These are phyloP conservation scores for Griposia aprilina DNA, from an alignment of 2,888 invertebrate species.

Conservation along the genomic window DNA sequence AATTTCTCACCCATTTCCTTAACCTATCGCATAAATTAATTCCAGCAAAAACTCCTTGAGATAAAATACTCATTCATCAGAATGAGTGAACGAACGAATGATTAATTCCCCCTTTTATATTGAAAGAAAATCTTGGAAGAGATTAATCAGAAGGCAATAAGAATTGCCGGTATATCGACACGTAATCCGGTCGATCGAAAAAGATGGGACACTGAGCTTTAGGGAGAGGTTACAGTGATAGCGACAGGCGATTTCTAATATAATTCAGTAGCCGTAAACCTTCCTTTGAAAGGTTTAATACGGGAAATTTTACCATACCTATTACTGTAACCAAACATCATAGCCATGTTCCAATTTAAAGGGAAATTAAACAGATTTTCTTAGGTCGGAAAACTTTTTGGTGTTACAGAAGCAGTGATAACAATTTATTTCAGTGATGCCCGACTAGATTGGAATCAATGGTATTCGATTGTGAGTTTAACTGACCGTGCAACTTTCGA, in stretches of 20 bases:
- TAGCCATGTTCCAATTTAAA: no score
- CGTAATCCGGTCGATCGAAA: slow-evolving; percentile 59
- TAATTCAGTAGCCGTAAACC: no score
- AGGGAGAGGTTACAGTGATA: neutral
- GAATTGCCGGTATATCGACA: slow-evolving; percentile 54
- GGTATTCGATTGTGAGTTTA: no score
- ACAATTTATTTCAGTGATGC: no score
- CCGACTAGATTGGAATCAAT: no score
- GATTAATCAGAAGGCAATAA: slow-evolving; percentile 65
- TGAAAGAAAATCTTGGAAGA: slow-evolving; percentile 53
- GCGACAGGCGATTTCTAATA: neutral
- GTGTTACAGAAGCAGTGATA: no score
- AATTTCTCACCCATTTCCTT: slow-evolving; percentile 12
- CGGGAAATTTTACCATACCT: no score
- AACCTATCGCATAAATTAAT: slow-evolving; percentile 37
- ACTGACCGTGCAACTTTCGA: no score
- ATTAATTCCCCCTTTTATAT: slow-evolving; percentile 53
- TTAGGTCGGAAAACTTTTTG: no score
- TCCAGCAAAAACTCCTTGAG: slow-evolving; percentile 28
- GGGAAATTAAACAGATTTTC: no score
- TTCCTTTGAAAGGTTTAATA: no score
- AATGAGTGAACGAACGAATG: slow-evolving; percentile 44
- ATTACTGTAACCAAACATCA: no score
- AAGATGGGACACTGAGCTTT: slow-evolving; percentile 55
- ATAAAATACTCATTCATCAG: slow-evolving; percentile 56